These are phyloP conservation scores for Threskiornis aethiopicus DNA, from an alignment of 2,797 vertebrate genomes.

Conservation along the genomic window DNA sequence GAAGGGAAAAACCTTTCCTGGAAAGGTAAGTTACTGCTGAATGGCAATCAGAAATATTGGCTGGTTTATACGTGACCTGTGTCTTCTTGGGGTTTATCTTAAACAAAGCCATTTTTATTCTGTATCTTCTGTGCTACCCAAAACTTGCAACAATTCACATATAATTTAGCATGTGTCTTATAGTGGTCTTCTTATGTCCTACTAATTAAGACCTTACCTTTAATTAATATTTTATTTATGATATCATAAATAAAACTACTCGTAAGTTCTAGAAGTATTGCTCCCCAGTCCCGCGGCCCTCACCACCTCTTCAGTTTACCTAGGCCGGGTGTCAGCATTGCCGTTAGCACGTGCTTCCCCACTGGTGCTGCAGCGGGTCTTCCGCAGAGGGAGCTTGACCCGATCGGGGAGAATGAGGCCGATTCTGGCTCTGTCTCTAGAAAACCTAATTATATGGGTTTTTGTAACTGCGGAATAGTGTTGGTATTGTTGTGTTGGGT, in stretches of 20 bases:
- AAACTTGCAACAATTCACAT: background rate
- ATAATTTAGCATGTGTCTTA: background rate
- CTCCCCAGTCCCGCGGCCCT: fast-evolving
- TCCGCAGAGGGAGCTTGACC: background rate
- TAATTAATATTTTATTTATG: background rate
- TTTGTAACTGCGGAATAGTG: background rate
- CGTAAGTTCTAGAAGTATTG: background rate
- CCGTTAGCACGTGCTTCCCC: no score
- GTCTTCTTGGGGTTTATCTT: background rate
- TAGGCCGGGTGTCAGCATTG: fast-evolving
- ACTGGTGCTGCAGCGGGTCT: fast-evolving
- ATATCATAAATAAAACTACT: background rate
- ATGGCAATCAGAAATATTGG: background rate
- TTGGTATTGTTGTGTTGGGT: background rate
- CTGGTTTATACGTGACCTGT: background rate
- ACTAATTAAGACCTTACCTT: background rate
- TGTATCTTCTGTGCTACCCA: background rate
- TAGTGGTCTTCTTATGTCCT: background rate
- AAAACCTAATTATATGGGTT: background rate
- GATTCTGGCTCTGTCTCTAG: background rate
- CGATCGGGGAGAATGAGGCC: fast-evolving
- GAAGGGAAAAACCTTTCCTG: background rate
- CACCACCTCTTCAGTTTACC: background rate
- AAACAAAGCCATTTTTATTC: background rate
- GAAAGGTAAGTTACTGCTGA: background rate